Percentiles rank a stretch among this genome's conserved stretches.
These are phyloP conservation scores for Holothuria leucospilota DNA, from an alignment of 53 echinoderm and acorn worm species.

Conservation along the genomic window DNA sequence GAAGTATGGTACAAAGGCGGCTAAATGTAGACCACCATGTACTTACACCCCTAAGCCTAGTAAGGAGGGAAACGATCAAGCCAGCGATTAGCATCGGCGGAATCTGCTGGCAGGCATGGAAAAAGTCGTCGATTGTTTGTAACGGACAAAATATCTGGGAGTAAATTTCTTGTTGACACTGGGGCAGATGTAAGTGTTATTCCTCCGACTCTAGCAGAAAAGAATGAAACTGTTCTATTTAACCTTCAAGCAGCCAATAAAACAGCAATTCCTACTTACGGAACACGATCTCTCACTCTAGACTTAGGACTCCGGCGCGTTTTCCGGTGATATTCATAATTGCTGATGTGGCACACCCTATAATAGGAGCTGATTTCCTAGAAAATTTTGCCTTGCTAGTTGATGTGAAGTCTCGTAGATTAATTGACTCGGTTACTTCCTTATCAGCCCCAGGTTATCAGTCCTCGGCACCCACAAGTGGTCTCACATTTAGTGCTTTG, in stretches of 20 bases:
- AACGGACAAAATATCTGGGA: constrained; percentile 32
- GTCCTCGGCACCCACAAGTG: neutral
- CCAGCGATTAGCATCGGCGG: constrained; percentile 63
- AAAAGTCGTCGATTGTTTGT: constrained; percentile 56
- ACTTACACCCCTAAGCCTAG: neutral
- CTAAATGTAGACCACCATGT: constrained; percentile 47
- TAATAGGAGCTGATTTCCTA: constrained; percentile 54
- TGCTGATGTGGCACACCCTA: constrained; percentile 39
- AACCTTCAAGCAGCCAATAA: constrained; percentile 54
- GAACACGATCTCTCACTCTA: constrained; percentile 42
- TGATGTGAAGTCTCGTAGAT: constrained; percentile 21
- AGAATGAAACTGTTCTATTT: constrained; percentile 8
- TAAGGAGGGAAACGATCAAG: constrained; percentile 46
- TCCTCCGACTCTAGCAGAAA: constrained; percentile 20
- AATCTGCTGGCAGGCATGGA: constrained; percentile 33
- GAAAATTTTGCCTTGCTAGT: constrained; percentile 46
- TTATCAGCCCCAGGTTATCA: neutral
- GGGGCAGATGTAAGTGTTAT: constrained; percentile 63
- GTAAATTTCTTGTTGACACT: constrained; percentile 59
- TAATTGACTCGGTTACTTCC: constrained; percentile 47
- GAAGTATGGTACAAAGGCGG: constrained; percentile 44
- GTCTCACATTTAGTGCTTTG: neutral
- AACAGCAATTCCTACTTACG: constrained; percentile 47
- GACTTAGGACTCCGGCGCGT: constrained; percentile 46
- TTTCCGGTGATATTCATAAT: constrained; percentile 49